A percentile compares a stretch with the other conserved stretches of the same genome.
Evolutionary conservation across 1,140 invertebrate genomes (phyloP).

Genomic region (Subanguina moxae): DNA sequence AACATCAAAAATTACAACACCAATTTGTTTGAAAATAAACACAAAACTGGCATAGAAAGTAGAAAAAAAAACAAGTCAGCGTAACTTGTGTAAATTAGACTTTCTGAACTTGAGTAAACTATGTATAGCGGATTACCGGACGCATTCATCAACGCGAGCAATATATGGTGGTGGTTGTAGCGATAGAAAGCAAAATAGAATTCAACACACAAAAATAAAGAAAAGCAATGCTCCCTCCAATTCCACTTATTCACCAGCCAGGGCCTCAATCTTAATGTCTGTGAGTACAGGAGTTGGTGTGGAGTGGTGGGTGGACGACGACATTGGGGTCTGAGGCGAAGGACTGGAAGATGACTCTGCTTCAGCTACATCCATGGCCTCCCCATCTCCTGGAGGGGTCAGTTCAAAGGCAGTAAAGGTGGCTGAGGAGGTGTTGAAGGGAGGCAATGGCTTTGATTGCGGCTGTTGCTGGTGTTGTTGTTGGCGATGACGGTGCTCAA

Average conservation of each 20-base stretch:
- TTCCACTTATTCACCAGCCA: neutral
- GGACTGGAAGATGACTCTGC: neutral
- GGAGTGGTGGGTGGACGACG: conserved; percentile 2
- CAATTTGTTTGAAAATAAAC: no score
- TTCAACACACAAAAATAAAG: no score
- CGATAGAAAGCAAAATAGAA: no score
- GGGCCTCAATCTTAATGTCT: neutral
- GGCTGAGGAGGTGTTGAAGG: neutral
- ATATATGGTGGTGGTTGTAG: no score
- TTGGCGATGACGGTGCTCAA: conserved; percentile 3
- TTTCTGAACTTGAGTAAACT: no score
- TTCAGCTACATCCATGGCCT: neutral
- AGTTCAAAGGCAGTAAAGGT: neutral
- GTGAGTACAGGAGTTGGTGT: neutral
- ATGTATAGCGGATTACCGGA: no score
- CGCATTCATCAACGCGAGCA: no score
- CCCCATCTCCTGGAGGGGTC: neutral
- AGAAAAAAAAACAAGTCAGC: no score
- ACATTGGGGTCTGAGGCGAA: neutral
- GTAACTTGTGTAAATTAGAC: no score
- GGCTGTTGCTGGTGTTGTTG: conserved; percentile 6
- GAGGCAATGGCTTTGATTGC: neutral
- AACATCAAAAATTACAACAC: no score
- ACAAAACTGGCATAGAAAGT: no score
- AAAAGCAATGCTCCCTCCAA: no score